Evolutionary conservation across 2,113 vertebrate species (phyloP), one percentile per base, ranked within the genome.

Genomic region (Notiomystis cincta): DNA sequence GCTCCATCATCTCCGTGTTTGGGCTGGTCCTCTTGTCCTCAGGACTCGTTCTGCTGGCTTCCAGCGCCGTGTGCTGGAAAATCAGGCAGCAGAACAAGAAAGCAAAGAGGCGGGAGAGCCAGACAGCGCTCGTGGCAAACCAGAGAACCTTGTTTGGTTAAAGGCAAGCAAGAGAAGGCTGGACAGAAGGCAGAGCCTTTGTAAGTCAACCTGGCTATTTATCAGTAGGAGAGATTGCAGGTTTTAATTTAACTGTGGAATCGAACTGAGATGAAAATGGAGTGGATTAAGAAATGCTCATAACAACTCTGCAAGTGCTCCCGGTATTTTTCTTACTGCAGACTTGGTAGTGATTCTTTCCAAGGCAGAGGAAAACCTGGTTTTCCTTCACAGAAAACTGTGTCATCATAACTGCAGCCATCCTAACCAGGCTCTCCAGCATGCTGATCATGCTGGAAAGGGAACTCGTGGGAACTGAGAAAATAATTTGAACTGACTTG

Each of bases 1-100:
- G 99, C 19, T 99, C 99, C 45, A 99, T 99, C 97, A 99, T 99
- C 98, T 99, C 99, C 0, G 98, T 99, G 64, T 97, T 99, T 3
- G 99, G 99, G 54, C 97, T 99, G 96, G 98, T 99, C 77, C 97
- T 99, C 50, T 98, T 99, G 44, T 98, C 98, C 7, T 97, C 96
- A 1, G 99, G 99, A 91, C 98, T 99, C 16, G 95, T 99, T 70
- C 97, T 99, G 82, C 80, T 99, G 45, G 98, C 98, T 8, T 98
- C 98, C 91, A 99, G 99, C 2, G 98, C 97, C 1, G 62, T 98
- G 77, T 99, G 99, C 98, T 99, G 99, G 98, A 99, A 98, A 94
- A 97, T 99, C 62, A 97, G 99, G 67, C 97, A 99, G 93, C 98
- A 98, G 80, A 97, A 97, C 50, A 99, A 99, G 98, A 99, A 99